Percentiles rank a stretch among this genome's conserved stretches.
These are phyloP conservation scores for Synodontis membranacea DNA, from an alignment of 2,113 vertebrate genomes.

Conservation along the genomic window DNA sequence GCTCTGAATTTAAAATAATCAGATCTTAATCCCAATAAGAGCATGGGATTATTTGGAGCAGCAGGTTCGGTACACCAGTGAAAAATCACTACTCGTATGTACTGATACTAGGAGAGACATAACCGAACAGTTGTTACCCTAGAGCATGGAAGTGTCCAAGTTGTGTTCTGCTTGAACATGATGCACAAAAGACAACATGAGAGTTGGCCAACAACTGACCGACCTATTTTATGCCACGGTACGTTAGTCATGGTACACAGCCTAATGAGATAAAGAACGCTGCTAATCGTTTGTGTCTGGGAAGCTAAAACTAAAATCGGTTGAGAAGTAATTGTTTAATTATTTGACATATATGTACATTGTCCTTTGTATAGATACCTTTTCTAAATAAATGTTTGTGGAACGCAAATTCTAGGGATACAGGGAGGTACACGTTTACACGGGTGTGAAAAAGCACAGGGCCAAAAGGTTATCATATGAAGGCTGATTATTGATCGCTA, in stretches of 20 bases:
- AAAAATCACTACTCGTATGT: not conserved
- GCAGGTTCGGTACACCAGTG: not conserved
- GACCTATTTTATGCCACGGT: not conserved
- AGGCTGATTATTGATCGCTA: conserved; percentile 40
- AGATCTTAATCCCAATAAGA: not conserved
- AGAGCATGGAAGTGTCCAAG: not conserved
- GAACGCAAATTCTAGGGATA: conserved; percentile 48
- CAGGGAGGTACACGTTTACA: conserved; percentile 44
- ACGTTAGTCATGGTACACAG: not conserved
- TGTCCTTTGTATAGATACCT: conserved; percentile 60
- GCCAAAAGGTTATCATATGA: conserved; percentile 64
- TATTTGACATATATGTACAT: conserved; percentile 51
- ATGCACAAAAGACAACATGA: not conserved
- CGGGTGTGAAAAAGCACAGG: conserved; percentile 64
- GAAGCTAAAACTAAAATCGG: not conserved
- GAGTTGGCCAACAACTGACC: not conserved
- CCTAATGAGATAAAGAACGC: not conserved
- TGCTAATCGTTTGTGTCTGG: not conserved
- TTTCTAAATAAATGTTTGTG: conserved; percentile 53
- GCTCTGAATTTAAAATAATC: not conserved
- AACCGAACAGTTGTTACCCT: not conserved
- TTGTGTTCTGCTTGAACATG: not conserved
- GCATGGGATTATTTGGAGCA: not conserved
- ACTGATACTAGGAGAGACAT: not conserved
- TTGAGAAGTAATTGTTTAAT: conserved; percentile 21